Base-by-base conservation (phyloP, 2,113 vertebrate genomes). In the Copsychus sechellarum region DNA sequence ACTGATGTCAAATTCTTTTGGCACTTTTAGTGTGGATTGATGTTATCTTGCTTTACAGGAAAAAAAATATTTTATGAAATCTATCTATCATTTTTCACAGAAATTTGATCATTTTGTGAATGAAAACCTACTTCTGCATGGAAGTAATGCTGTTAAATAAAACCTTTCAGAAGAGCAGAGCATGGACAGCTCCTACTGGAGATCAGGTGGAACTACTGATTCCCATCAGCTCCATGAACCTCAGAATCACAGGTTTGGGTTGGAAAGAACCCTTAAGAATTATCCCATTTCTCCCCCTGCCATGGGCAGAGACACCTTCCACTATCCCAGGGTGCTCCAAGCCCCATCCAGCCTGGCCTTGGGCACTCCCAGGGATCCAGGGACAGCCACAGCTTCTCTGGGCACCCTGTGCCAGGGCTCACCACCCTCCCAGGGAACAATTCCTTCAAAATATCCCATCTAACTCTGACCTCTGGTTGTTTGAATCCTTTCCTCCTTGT, bases 361-460 rank as follows among this genome's bases (percentile, higher is more conserved):
- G 36, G 45, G 3, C 36, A 67, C 26, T 33, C 6, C 31, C 33
- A 77, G 36, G 26, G 31, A 80, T 42, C 31, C 36, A 43, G 51
- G 42, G 18, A 6, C 50, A 72, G 26, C 22, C 57, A n/a, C 51
- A 73, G 18, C 60, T 58, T 3, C 67, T 58, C 28, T 66, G 77
- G 14, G 14, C 9, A 72, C 0, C 1, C 33, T 65, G 36, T 43
- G 51, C 33, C 36, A 81, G 51, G 14, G 3, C 50, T 43, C 1
- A 0, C 0, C 19, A 38, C 10, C 18, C 28, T 58, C 28, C 8
- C 15, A 51, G 9, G 9, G 20, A 20, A 9, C 0, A 14, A 66
- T 21, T 24, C 12, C 14, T 33, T 9, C 25, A 48, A 14, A 60
- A 7, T 23, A 31, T 51, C 19, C 26, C 33, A 45, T n/a, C 15